Evolutionary conservation across 2,113 vertebrate genomes (phyloP), one percentile per base, ranked within the genome.

Genomic region (Anoura caudifer): DNA sequence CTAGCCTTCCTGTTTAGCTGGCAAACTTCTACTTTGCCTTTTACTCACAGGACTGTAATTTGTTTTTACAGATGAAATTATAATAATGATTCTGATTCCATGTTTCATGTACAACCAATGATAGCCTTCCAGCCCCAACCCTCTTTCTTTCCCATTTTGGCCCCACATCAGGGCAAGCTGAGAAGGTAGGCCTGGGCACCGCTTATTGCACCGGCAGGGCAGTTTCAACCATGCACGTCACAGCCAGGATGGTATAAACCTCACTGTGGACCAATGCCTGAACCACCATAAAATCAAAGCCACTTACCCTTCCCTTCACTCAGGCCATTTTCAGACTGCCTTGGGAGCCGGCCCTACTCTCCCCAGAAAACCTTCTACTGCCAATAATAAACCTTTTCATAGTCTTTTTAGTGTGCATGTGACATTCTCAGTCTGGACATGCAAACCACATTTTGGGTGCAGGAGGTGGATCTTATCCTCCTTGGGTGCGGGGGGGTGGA

Each of bases 231-330:
- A 67, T 61, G 20, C 9, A 85, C 69, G 6, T 20, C 45, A 77
- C 31, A 95, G 59, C 3, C 14, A 94, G 52, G 15, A 69, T 6
- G 92, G 16, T 65, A 87, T 65, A 83, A 50, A 50, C 14, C 0
- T 47, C 70, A 52, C 10, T 1, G 76, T 20, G 38, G 16, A 22
- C 33, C 43, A 22, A 95, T 14, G 31, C 67, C 15, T 2, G 56
- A 92, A 80, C 20, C 17, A 92, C 56, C 90, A 59, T 84, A 95
- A 96, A 92, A 59, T 16, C 41, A 93, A 95, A 91, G 33, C 36
- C 38, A 92, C 10, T 80, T 7, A 8, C 24, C 10, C 10, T 2
- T 97, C 17, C 15, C 63, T 94, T 96, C 19, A 43, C n/a, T 84
- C 28, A 95, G 65, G n/a, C 26, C 41, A 92, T 94, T 95, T 85